Percentiles rank a stretch among this genome's conserved stretches.
Conservation (phyloP, 2,113 vertebrate genomes). For the Percopsis transmontana region DNA sequence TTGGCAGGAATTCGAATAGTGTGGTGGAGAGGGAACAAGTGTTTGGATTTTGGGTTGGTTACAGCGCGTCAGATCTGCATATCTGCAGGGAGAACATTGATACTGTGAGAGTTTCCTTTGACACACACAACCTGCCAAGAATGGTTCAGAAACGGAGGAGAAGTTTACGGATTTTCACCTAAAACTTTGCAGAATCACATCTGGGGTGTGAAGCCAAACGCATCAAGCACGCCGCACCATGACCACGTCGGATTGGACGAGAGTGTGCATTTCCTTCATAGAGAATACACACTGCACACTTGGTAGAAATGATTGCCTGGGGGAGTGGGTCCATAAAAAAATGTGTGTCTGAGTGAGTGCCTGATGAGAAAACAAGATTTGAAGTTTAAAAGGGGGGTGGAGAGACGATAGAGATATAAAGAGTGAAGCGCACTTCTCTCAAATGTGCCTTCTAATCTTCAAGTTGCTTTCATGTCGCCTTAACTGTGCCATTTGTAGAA, state of each 20-base stretch:
- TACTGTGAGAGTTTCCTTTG: constrained; percentile 39
- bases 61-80: constrained; percentile 42
- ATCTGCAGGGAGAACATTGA: constrained; percentile 30
- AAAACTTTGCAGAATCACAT: neutral
- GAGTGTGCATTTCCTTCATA: constrained; percentile 13
- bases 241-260: constrained; percentile 35
- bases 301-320: constrained; percentile 4
- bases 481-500: constrained; percentile 34
- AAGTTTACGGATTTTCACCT: constrained; percentile 11
- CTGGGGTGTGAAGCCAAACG: neutral
- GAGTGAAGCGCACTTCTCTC: neutral
- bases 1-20: constrained; percentile 47
- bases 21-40: constrained; percentile 17
- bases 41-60: constrained; percentile 54
- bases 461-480: neutral
- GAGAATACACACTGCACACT: neutral
- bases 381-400: neutral
- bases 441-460: no score
- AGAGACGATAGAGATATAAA: neutral
- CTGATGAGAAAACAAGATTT: constrained; percentile 39
- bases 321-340: constrained; percentile 31
- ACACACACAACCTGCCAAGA: constrained; percentile 11
- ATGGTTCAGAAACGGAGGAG: neutral
- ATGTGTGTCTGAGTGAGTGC: constrained; percentile 41
- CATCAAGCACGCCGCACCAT: constrained; percentile 9